phyloP scores from a whole-genome alignment of 2,113 vertebrate species.

The Petroica traversi region DNA sequence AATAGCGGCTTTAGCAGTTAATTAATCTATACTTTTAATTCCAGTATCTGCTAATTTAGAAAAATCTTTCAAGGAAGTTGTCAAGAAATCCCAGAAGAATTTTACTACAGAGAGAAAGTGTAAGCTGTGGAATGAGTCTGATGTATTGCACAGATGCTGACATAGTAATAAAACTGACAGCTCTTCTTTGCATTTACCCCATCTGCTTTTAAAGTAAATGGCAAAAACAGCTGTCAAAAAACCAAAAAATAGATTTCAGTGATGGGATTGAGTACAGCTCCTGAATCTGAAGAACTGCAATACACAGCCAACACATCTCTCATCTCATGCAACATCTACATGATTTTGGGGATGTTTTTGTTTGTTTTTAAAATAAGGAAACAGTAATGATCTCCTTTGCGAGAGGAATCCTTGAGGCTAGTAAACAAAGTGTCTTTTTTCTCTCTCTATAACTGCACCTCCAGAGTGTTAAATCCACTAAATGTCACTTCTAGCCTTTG shows the following conservation, averaged over 20 bases:
- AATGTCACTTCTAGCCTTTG: background rate
- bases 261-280: conserved; percentile 8
- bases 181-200: conserved; percentile 68
- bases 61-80: background rate
- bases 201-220: conserved; percentile 76
- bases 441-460: background rate
- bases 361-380: conserved; percentile 31
- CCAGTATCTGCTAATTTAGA: background rate
- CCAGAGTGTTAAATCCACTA: background rate
- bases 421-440: background rate
- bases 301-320: background rate
- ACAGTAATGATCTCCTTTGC: background rate
- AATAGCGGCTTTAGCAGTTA: background rate
- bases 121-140: conserved; percentile 44
- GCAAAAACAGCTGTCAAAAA: conserved; percentile 73
- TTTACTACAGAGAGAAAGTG: conserved; percentile 44
- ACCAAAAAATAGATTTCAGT: conserved; percentile 52
- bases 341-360: background rate
- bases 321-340: background rate
- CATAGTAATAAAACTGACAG: conserved; percentile 74
- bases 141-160: conserved; percentile 70
- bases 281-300: conserved; percentile 33
- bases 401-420: conserved; percentile 15
- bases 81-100: conserved; percentile 25
- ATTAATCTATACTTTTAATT: conserved; percentile 7